A percentile compares a stretch with the other conserved stretches of the same genome.
Evolutionary conservation across 2,888 invertebrate species (phyloP).

Genomic region (Venustoraphidia nigricollis): DNA sequence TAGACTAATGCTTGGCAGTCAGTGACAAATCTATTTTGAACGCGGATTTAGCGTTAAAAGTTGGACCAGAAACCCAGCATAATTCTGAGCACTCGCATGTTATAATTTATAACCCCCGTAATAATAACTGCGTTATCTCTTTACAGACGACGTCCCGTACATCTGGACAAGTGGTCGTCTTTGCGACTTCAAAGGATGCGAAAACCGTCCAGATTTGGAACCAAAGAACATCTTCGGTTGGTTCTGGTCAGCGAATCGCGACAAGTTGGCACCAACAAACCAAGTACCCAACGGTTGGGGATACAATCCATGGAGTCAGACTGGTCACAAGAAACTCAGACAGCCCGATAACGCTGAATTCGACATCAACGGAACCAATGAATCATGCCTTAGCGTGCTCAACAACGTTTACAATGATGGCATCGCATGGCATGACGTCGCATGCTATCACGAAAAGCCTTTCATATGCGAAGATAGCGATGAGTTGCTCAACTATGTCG

Average conservation of each 20-base stretch:
- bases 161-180: conserved; percentile 88
- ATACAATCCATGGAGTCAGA: conserved; percentile 82
- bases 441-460: conserved; percentile 86
- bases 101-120: neutral
- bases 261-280: conserved; percentile 73
- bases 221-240: conserved; percentile 76
- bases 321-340: conserved; percentile 75
- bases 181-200: conserved; percentile 88
- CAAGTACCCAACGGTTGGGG: conserved; percentile 54
- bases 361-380: conserved; percentile 75
- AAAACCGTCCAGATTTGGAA: conserved; percentile 69
- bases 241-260: conserved; percentile 87
- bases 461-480: conserved; percentile 83
- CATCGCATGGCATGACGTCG: conserved; percentile 88
- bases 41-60: no score
- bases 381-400: conserved; percentile 73
- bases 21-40: no score
- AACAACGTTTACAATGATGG: conserved; percentile 91
- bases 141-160: conserved; percentile 69
- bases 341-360: conserved; percentile 87
- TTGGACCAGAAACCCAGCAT: no score
- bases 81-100: neutral
- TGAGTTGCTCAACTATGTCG: conserved; percentile 72
- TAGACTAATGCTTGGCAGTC: no score
- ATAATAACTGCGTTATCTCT: neutral